These are phyloP conservation scores for Hippolais icterina DNA, from an alignment of 2,113 vertebrate species.

Conservation along the genomic window DNA sequence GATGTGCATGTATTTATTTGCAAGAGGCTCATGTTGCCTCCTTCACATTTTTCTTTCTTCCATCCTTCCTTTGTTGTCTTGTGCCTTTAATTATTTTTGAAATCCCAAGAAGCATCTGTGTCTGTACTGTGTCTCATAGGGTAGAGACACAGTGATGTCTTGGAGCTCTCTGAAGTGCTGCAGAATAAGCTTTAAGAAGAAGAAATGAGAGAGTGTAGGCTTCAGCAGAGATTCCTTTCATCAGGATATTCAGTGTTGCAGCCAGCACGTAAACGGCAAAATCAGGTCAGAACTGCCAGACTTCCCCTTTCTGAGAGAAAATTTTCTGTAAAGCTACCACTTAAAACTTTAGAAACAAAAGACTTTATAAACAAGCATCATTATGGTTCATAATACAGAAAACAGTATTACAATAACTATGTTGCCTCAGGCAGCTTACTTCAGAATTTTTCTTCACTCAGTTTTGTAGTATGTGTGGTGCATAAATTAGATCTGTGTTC, in stretches of 20 bases:
- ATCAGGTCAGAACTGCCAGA: slow-evolving; percentile 42
- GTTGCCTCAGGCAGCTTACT: background rate
- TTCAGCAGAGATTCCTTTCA: slow-evolving; percentile 25
- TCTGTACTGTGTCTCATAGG: background rate
- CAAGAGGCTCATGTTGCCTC: background rate
- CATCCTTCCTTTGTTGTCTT: background rate
- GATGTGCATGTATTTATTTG: background rate
- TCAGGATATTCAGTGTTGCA: background rate
- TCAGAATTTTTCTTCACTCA: background rate
- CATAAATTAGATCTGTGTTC: background rate
- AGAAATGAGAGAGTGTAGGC: background rate
- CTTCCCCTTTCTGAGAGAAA: background rate
- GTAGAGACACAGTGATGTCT: background rate
- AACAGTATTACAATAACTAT: background rate
- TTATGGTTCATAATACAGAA: background rate
- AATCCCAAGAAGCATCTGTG: background rate
- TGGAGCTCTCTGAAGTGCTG: slow-evolving; percentile 36
- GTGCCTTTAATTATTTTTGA: slow-evolving; percentile 35
- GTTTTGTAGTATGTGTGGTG: background rate
- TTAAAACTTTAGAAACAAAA: background rate
- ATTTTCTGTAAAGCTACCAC: background rate
- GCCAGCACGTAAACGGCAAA: background rate
- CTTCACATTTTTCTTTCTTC: background rate
- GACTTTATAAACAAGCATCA: background rate
- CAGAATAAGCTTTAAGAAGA: background rate